Percentiles rank a stretch among this genome's conserved stretches.
These are phyloP conservation scores for Calameuta pallipes DNA, from an alignment of 2,888 invertebrate genomes.

Conservation along the genomic window DNA sequence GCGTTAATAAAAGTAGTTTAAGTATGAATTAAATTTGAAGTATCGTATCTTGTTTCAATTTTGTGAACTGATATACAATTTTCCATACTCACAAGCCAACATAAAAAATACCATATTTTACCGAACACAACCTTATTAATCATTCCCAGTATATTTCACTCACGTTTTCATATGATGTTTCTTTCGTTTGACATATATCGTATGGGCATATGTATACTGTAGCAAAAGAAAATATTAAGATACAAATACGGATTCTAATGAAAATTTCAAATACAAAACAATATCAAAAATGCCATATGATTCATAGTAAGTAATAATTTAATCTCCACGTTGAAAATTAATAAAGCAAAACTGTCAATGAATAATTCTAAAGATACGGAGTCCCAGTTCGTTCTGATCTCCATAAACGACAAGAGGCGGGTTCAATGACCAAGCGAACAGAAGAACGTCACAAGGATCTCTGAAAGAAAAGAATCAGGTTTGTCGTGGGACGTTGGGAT, in stretches of 20 bases:
- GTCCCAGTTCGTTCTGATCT: not conserved
- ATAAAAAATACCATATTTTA: not conserved
- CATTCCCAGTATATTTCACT: not conserved
- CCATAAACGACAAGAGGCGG: not conserved
- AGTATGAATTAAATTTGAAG: not conserved
- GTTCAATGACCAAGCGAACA: not conserved
- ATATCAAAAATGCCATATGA: no score
- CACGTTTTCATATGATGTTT: not conserved
- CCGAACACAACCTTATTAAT: not conserved
- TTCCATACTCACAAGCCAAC: not conserved
- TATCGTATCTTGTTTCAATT: not conserved
- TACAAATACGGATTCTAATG: not conserved
- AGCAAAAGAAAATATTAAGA: not conserved
- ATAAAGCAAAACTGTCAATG: not conserved
- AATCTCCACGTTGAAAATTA: not conserved
- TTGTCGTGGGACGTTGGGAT: not conserved
- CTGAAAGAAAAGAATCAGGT: not conserved
- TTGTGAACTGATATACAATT: not conserved
- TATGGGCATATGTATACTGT: no score
- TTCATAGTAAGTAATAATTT: no score
- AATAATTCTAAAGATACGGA: not conserved
- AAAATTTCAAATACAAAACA: not conserved
- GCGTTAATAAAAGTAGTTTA: not conserved
- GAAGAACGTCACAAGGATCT: not conserved
- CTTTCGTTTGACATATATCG: not conserved